These are phyloP conservation scores for Hypercompe scribonia DNA, from an alignment of 2,888 invertebrate genomes.

Conservation along the genomic window DNA sequence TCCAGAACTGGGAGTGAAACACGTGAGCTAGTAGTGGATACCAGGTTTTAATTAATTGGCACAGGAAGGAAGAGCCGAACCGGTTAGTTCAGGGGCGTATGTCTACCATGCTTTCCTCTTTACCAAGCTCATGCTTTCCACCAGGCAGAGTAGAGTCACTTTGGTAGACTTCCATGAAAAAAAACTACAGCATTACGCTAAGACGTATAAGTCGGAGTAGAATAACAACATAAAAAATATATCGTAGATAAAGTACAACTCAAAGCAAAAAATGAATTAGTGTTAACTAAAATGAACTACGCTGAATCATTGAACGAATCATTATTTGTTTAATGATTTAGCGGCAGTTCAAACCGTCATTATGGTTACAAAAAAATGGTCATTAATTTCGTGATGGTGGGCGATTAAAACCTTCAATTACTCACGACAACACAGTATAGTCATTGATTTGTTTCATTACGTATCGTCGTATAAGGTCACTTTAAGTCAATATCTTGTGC, in stretches of 20 bases:
- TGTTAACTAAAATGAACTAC: conserved; percentile 7
- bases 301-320: background rate
- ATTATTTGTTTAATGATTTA: no score
- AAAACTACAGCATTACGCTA: background rate
- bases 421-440: background rate
- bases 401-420: background rate
- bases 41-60: no score
- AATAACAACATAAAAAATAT: background rate
- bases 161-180: no score
- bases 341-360: no score
- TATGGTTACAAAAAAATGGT: background rate
- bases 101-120: no score
- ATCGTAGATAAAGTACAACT: background rate
- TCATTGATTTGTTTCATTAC: background rate
- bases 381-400: background rate
- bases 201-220: background rate
- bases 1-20: no score
- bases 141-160: no score
- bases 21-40: no score
- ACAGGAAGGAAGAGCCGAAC: no score
- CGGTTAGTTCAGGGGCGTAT: no score
- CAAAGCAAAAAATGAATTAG: background rate
- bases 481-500: background rate
- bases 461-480: background rate
- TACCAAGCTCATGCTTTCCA: no score